Conservation (phyloP, 2,113 vertebrate genomes). For the Pollimyrus isidori region DNA sequence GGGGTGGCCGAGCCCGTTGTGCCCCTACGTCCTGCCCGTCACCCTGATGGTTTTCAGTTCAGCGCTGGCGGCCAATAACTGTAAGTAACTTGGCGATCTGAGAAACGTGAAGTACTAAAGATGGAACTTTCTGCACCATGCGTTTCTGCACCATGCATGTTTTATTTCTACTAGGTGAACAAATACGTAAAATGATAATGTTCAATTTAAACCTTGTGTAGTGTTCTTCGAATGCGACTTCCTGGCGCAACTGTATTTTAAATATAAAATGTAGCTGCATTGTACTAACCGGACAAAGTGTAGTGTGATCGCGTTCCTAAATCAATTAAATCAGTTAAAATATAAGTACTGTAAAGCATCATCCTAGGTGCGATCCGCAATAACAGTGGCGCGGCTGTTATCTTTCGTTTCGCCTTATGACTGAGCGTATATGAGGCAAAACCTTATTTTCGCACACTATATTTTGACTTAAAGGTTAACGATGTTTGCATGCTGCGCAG, state of each 20-base stretch:
- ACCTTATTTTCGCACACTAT: not conserved
- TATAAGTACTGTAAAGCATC: not conserved
- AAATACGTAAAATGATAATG: not conserved
- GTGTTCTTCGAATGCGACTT: not conserved
- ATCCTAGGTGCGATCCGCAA: not conserved
- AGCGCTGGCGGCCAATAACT: constrained; percentile 15
- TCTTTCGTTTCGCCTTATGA: not conserved
- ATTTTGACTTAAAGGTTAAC: not conserved
- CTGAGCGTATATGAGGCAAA: not conserved
- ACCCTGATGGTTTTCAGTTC: constrained; percentile 22
- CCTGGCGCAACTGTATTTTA: not conserved
- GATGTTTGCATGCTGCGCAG: not conserved
- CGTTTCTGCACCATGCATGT: not conserved
- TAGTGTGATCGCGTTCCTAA: not conserved
- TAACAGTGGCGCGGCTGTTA: not conserved
- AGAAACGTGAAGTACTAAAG: not conserved
- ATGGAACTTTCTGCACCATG: not conserved
- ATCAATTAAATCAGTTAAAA: not conserved
- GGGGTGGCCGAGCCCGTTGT: constrained; percentile 26
- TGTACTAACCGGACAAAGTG: not conserved
- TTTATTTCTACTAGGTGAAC: not conserved
- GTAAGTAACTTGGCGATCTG: constrained; percentile 12
- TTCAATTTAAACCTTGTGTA: not conserved
- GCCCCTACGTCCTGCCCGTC: constrained; percentile 29
- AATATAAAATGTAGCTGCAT: not conserved